Percentiles rank a stretch among this genome's conserved stretches.
phyloP scores from a whole-genome alignment of 2,113 vertebrate species.

The Serilophus lunatus region DNA sequence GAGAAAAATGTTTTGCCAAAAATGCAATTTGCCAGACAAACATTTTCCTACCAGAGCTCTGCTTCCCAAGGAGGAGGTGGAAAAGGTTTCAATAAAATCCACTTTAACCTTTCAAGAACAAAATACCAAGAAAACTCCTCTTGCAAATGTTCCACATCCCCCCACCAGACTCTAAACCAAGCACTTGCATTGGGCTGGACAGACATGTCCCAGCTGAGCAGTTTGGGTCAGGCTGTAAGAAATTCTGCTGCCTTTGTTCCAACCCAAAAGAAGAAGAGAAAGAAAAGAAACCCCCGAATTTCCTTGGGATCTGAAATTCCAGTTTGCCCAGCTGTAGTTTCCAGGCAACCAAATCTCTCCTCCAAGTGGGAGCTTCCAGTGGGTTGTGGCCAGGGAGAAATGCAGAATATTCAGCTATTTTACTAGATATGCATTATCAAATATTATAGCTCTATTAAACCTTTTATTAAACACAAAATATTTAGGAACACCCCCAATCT shows the following conservation, averaged over 20 bases:
- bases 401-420: too few species aligned
- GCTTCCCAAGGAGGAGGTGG: background rate
- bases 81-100: background rate
- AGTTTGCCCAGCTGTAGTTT: background rate
- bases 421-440: background rate
- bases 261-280: background rate
- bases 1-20: background rate
- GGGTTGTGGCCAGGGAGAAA: background rate
- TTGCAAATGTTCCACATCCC: background rate
- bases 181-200: background rate
- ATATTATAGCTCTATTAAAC: background rate
- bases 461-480: background rate
- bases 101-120: background rate
- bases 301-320: background rate
- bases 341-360: slow-evolving; percentile 1
- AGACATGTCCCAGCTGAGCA: background rate
- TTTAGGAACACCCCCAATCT: fast-evolving
- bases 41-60: background rate
- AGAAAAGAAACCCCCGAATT: background rate
- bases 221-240: background rate
- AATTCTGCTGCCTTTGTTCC: background rate
- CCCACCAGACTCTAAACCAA: background rate
- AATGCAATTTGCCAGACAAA: background rate
- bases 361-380: background rate
- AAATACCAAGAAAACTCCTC: background rate